Evolutionary conservation across 2,113 vertebrate genomes (phyloP).

Genomic region (Sapajus apella): DNA sequence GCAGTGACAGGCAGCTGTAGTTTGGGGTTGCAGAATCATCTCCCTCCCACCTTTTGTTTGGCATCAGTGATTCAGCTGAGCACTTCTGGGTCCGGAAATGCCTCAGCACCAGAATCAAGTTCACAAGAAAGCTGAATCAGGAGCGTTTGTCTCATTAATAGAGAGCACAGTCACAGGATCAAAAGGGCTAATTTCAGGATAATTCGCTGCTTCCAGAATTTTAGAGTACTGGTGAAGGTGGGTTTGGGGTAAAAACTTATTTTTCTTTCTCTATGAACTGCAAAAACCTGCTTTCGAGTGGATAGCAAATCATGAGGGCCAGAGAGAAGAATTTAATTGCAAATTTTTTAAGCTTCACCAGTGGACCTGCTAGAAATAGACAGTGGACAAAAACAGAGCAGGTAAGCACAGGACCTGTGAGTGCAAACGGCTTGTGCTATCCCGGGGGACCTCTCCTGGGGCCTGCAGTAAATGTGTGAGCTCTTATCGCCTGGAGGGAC

Average conservation of each 20-base stretch:
- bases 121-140: neutral
- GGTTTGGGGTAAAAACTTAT: neutral
- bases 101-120: neutral
- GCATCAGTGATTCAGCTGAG: neutral
- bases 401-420: neutral
- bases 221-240: neutral
- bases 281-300: neutral
- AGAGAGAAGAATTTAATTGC: neutral
- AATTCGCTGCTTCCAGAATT: neutral
- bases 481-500: neutral
- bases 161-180: neutral
- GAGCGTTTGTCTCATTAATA: neutral
- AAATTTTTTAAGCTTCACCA: neutral
- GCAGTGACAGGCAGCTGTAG: neutral
- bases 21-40: neutral
- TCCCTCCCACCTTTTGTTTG: neutral
- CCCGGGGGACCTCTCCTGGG: too few species aligned
- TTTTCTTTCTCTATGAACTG: slow-evolving; percentile 1
- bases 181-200: slow-evolving; percentile 21
- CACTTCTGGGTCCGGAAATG: neutral
- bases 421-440: neutral
- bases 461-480: neutral
- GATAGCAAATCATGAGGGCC: neutral
- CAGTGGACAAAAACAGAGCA: too few species aligned
- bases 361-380: neutral